Base-by-base conservation (phyloP, 2,888 invertebrate species). In the Megamerina dolium region DNA sequence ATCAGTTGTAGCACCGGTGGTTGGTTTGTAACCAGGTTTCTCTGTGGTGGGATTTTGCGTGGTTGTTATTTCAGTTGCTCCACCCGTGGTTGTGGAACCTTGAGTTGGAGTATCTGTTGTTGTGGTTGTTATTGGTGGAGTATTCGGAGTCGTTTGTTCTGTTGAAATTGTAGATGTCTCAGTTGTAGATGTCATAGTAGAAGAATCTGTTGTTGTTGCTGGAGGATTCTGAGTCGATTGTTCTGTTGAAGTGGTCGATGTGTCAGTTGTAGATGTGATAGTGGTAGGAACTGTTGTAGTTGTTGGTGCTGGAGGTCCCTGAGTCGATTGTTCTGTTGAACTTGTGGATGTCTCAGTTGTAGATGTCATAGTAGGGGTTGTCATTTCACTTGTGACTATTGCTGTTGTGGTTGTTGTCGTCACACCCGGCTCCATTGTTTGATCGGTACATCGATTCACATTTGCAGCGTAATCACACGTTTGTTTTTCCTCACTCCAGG, bases 401-500 rank as follows among this genome's bases (percentile, higher is more conserved):
- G 62, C 54, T 6, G 36, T 31, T 14, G 39, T 37, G 4, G 48
- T 18, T 18, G 46, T 38, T 8, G 57, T 17, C 3, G 51, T 48
- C 2, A 41, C 37, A 6, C 50, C 53, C 6, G 57, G 52, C 5
- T 45, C 36, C 26, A 50, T 52, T 2, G 52, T 54, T 49, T 57
- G 59, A 12, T 63, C 58, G 17, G 57, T 54, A 45, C 69, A 69
- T 14, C 61, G 47, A 1, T 61, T 54, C 6, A 67, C 56, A 23
- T 66, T 67, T 2, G 66, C 69, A 13, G 72, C 70, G 56, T 78
- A 73, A 59, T 79, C 79, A 54, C 80, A 84, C 1, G 77, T 76
- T 56, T 77, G 74, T 34, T 77, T 69, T 9, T 74, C 73, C 57
- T 77, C 76, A 55, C 82, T 82, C 82, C 83, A 84, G 18, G 77